Evolutionary conservation across 2,797 vertebrate species (phyloP).

Genomic region (Halcyon smyrnensis): DNA sequence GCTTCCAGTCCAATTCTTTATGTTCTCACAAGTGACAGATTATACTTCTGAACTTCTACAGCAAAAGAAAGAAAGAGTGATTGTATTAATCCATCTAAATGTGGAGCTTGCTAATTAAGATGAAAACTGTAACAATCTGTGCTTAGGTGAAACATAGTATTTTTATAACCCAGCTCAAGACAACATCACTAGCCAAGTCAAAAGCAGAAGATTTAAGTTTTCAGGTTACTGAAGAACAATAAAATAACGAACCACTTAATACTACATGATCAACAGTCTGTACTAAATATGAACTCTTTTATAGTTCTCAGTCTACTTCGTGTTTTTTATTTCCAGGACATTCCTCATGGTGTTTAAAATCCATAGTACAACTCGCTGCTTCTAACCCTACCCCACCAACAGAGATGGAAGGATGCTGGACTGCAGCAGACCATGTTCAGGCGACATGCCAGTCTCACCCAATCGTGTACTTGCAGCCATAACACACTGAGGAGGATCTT

Average conservation of each 20-base stretch:
- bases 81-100: slow-evolving; percentile 69
- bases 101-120: slow-evolving; percentile 72
- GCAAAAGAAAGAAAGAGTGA: slow-evolving; percentile 54
- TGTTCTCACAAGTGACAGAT: slow-evolving; percentile 67
- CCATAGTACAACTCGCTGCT: background rate
- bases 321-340: background rate
- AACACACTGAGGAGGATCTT: background rate
- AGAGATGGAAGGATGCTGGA: background rate
- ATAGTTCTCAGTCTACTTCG: background rate
- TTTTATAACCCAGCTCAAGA: slow-evolving; percentile 48
- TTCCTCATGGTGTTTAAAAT: background rate
- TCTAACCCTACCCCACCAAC: background rate
- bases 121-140: slow-evolving; percentile 68
- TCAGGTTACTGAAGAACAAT: slow-evolving; percentile 25
- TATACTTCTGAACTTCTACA: slow-evolving; percentile 62
- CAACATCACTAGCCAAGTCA: slow-evolving; percentile 15
- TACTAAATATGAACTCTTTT: slow-evolving; percentile 1
- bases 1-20: slow-evolving; percentile 68
- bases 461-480: fast-evolving
- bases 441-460: background rate
- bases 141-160: slow-evolving; percentile 60
- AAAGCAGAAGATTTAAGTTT: slow-evolving; percentile 36
- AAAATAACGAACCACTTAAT: slow-evolving; percentile 17
- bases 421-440: background rate
- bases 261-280: background rate